Conservation (phyloP, 2,888 invertebrate species). For the Lagria hirta region DNA sequence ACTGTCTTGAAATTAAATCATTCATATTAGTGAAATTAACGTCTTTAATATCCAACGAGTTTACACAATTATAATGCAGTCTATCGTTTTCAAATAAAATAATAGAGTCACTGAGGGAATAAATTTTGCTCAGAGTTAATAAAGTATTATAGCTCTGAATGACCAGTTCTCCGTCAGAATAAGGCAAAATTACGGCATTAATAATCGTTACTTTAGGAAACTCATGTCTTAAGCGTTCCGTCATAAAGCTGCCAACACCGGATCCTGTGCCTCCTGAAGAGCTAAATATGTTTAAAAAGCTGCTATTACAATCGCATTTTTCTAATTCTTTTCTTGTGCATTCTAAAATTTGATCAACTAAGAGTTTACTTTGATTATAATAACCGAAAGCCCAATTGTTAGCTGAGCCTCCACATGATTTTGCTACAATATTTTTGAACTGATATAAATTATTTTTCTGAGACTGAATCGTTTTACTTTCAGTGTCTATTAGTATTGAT, state of each 20-base stretch:
- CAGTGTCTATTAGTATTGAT: conserved; percentile 28
- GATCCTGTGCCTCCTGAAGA: conserved; percentile 60
- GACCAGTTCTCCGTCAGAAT: conserved; percentile 56
- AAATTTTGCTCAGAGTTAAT: conserved; percentile 54
- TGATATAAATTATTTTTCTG: conserved; percentile 48
- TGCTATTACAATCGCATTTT: conserved; percentile 51
- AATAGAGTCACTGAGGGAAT: conserved; percentile 51
- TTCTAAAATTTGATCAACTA: conserved; percentile 50
- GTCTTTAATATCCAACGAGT: conserved; percentile 37
- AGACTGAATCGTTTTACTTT: conserved; percentile 38
- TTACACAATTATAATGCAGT: conserved; percentile 51
- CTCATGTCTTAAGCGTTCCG: conserved; percentile 52
- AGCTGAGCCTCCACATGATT: conserved; percentile 54
- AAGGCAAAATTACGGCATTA: conserved; percentile 54
- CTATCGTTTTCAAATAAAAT: conserved; percentile 57
- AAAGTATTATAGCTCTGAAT: conserved; percentile 59
- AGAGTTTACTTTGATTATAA: conserved; percentile 48
- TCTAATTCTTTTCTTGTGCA: conserved; percentile 53
- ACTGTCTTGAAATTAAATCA: conserved; percentile 54
- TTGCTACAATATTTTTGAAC: conserved; percentile 51
- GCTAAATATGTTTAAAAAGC: conserved; percentile 54
- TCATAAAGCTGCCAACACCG: conserved; percentile 55
- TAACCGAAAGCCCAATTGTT: conserved; percentile 62
- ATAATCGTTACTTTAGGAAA: conserved; percentile 55
- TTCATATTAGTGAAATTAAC: conserved; percentile 54